These are phyloP conservation scores for Mus minutoides DNA, from an alignment of 2,797 vertebrate genomes.

Conservation along the genomic window DNA sequence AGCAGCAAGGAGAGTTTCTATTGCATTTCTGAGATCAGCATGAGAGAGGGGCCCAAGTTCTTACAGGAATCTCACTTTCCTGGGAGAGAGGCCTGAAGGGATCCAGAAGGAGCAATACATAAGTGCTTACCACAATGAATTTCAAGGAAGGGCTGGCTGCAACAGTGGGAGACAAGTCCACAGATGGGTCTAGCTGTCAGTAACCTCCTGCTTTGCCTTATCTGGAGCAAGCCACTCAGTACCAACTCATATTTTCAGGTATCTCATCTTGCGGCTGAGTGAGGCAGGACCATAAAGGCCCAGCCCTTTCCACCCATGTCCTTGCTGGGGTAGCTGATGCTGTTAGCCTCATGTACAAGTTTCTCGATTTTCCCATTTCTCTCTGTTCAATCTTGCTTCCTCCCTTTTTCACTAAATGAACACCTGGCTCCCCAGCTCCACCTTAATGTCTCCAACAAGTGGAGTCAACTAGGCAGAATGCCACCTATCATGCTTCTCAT, in stretches of 20 bases:
- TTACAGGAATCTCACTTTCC: background rate
- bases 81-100: background rate
- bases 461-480: background rate
- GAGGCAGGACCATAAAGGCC: background rate
- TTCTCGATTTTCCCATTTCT: background rate
- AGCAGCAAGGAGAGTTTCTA: background rate
- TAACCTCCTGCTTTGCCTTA: background rate
- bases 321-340: background rate
- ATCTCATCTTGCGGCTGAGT: background rate
- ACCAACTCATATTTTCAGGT: background rate
- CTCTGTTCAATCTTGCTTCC: background rate
- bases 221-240: background rate
- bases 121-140: background rate
- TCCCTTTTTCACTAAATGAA: slow-evolving; percentile 8
- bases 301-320: background rate
- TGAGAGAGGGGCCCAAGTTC: background rate
- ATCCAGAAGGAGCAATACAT: background rate
- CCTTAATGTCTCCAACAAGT: background rate
- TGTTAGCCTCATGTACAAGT: background rate
- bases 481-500: background rate
- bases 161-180: background rate
- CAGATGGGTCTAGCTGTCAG: background rate
- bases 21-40: background rate
- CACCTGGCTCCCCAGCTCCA: background rate
- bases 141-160: background rate